Conservation (phyloP, 2,113 vertebrate species). For the Bucco capensis region DNA sequence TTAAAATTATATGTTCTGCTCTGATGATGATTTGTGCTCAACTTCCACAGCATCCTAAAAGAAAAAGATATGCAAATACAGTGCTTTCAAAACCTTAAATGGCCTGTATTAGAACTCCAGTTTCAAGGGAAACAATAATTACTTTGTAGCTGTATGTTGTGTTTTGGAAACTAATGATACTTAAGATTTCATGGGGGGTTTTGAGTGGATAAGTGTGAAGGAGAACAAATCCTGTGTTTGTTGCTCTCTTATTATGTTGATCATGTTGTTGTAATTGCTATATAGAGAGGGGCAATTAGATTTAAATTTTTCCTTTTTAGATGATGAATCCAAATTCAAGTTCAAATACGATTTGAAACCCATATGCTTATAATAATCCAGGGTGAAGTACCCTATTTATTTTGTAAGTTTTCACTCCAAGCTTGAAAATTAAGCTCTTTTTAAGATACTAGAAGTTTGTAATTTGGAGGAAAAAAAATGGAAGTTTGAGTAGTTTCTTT, state of each 20-base stretch:
- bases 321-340: background rate
- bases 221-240: background rate
- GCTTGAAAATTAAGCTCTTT: background rate
- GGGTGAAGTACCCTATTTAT: background rate
- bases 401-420: background rate
- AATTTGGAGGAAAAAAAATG: background rate
- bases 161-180: background rate
- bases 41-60: slow-evolving; percentile 36
- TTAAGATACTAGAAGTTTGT: background rate
- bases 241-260: background rate
- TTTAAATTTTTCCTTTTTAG: background rate
- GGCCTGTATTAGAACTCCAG: background rate
- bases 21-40: slow-evolving; percentile 29
- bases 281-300: background rate
- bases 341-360: background rate
- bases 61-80: slow-evolving; percentile 24
- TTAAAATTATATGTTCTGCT: slow-evolving; percentile 47
- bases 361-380: background rate
- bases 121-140: slow-evolving; percentile 23
- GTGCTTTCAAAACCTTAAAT: slow-evolving; percentile 34
- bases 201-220: background rate
- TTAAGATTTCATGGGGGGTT: background rate
- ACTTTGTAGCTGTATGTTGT: background rate
- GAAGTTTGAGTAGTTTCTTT: background rate
- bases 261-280: background rate